Conservation (phyloP, 1,140 invertebrate species). For the Musca domestica region DNA sequence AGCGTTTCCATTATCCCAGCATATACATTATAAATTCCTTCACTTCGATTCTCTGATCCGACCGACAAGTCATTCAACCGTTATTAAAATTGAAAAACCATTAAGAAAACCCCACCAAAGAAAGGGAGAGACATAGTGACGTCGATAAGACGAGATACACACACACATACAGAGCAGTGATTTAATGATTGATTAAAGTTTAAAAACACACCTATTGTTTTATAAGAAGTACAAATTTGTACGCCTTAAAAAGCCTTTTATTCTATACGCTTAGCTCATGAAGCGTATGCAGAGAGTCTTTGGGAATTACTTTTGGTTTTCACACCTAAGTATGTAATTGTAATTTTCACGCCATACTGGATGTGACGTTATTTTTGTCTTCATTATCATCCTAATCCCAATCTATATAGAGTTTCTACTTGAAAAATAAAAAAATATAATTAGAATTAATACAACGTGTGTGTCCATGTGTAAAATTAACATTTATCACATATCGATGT, state of each 20-base stretch:
- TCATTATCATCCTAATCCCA: no score
- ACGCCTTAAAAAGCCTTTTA: conserved; percentile 16
- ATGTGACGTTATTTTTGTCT: conserved; percentile 2
- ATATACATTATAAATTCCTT: no score
- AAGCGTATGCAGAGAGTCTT: no score
- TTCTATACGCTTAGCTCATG: background rate
- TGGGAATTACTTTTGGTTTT: background rate
- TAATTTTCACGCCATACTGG: conserved; percentile 13
- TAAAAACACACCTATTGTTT: background rate
- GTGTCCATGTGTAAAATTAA: background rate
- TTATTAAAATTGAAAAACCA: background rate
- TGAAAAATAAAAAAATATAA: no score
- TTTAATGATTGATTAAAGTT: conserved; percentile 17
- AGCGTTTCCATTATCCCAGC: no score
- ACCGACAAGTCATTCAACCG: no score
- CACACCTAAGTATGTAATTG: conserved; percentile 1
- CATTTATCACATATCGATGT: background rate
- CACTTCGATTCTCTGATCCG: no score
- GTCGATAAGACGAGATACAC: no score
- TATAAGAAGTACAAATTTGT: background rate
- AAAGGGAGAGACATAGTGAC: background rate
- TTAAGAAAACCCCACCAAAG: background rate
- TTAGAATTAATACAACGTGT: background rate
- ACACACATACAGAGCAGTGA: background rate
- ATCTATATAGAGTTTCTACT: no score